These are phyloP conservation scores for Hemithea aestivaria DNA, from an alignment of 2,888 invertebrate species.

Conservation along the genomic window DNA sequence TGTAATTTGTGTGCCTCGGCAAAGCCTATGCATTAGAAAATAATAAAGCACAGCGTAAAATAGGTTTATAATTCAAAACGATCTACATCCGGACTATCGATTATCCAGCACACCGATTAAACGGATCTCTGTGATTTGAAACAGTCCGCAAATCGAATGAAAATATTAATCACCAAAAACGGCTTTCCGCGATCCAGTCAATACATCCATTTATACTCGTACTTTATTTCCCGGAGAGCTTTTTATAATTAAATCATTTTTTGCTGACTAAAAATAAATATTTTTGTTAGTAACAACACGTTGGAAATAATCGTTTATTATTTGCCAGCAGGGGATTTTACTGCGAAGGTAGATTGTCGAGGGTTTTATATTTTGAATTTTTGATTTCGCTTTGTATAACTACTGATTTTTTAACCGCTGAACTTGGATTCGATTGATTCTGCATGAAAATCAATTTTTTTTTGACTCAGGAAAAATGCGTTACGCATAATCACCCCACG, in stretches of 20 bases:
- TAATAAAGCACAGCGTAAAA: constrained; percentile 9
- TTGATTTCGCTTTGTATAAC: too few species aligned
- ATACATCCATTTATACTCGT: constrained; percentile 6
- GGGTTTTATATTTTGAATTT: too few species aligned
- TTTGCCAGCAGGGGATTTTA: too few species aligned
- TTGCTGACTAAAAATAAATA: not conserved
- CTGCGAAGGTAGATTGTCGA: too few species aligned
- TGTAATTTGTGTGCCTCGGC: too few species aligned
- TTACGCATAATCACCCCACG: too few species aligned
- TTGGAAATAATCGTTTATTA: constrained; percentile 3
- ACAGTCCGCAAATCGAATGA: constrained; percentile 18
- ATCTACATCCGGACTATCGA: constrained; percentile 15
- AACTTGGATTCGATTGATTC: too few species aligned
- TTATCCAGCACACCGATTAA: constrained; percentile 6
- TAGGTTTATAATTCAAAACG: constrained; percentile 22
- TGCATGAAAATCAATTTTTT: too few species aligned
- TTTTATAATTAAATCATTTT: constrained; percentile 1
- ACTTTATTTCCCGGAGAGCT: constrained; percentile 8
- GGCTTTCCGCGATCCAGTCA: constrained; percentile 10
- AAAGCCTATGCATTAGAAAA: too few species aligned
- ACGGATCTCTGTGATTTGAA: constrained; percentile 9
- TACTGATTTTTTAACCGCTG: too few species aligned
- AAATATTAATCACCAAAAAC: constrained; percentile 20
- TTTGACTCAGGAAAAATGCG: too few species aligned
- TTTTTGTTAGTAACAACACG: not conserved